Evolutionary conservation across 2,797 vertebrate genomes (phyloP).

Genomic region (Sebastes hubbsi): DNA sequence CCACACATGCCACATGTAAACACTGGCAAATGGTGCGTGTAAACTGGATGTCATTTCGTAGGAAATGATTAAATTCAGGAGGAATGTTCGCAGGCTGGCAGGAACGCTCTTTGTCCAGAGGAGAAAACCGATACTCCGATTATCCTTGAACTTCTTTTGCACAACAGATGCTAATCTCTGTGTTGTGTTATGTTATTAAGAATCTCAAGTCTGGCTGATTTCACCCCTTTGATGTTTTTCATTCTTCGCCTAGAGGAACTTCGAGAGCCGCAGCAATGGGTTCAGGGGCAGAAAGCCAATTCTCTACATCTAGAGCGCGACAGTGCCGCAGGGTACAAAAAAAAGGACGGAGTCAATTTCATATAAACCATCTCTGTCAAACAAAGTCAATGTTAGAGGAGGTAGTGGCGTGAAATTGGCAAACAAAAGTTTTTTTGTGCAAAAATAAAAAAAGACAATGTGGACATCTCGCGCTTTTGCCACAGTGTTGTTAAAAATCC

Average conservation of each 20-base stretch:
- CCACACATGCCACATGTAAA: conserved; percentile 18
- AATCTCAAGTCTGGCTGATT: conserved; percentile 12
- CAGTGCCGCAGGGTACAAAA: neutral
- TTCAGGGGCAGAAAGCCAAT: conserved; percentile 1
- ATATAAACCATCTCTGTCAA: conserved; percentile 17
- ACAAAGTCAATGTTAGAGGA: conserved; percentile 14
- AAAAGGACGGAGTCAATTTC: conserved; percentile 1
- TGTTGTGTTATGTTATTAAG: conserved; percentile 16
- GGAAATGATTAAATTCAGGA: neutral
- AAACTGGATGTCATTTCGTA: conserved; percentile 8
- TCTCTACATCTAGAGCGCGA: neutral
- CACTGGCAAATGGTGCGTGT: neutral
- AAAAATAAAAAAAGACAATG: neutral
- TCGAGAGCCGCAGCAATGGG: neutral
- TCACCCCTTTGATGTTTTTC: conserved; percentile 33
- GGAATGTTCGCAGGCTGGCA: neutral
- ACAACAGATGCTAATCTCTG: conserved; percentile 39
- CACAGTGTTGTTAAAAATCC: neutral
- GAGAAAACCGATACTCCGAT: neutral
- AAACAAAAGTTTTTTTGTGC: neutral
- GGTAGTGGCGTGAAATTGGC: neutral
- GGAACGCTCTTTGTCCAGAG: neutral
- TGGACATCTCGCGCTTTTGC: neutral
- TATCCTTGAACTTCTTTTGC: conserved; percentile 22
- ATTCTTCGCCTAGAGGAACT: conserved; percentile 7